Evolutionary conservation across 2,888 invertebrate species (phyloP), one percentile per base, ranked within the genome.

Genomic region (Andrena dorsata): DNA sequence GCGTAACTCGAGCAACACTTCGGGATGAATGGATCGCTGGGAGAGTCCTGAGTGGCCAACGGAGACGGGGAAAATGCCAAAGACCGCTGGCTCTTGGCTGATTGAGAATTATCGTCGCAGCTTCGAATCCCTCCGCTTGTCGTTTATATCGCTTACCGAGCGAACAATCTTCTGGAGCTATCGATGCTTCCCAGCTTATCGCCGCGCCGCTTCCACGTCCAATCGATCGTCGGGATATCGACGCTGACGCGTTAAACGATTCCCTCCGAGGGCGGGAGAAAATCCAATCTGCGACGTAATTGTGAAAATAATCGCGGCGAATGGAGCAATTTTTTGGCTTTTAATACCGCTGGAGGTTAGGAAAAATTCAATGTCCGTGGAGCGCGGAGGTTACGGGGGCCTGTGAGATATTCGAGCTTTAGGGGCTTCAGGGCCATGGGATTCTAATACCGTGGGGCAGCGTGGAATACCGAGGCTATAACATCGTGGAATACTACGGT

Each of bases 31-130:
- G 76, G 61, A 58, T 41, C 73, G 58, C 66, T 78, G 41, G 28
- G 58, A 35, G 79, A 61, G 32, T 53, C 58, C 49, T 47, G 69
- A 74, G 26, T 63, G 77, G 70, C 49, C 77, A 64, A 75, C 79
- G 60, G 60, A 84, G 76, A 76, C 58, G 77, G 71, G 71, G 61
- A 79, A 76, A 81, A 64, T 53, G 74, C 64, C 56, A 76, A 68
- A 75, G 61, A 81, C 63, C 79, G 72, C 58, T 56, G 79, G 58
- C 60, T 35, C 23, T 66, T 71, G 77, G 78, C 69, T 87, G 90
- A 90, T 90, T 87, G 87, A 90, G 90, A 90, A 89, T 90, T 91
- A 90, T 88, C 76, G 85, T 80, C 71, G 68, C 65, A 58, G 73
- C 72, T 58, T 73, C 75, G 85, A 63, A 56, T 79, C 78, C 85